These are phyloP conservation scores for Camponotus floridanus DNA, from an alignment of 1,140 invertebrate species.

Conservation along the genomic window DNA sequence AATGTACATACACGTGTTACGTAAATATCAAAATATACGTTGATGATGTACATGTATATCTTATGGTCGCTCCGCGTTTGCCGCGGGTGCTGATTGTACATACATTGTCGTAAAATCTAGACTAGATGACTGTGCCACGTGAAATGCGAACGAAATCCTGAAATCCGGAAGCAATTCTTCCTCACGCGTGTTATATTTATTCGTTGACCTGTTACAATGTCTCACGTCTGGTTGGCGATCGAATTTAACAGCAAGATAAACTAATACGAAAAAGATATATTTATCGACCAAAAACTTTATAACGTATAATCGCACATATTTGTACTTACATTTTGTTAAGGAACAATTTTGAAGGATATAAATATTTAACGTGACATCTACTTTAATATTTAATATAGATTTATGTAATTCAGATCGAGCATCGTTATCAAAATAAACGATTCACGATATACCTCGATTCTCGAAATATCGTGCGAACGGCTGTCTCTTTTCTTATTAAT, in stretches of 20 bases:
- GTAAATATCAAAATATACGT: slow-evolving; percentile 55
- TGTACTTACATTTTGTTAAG: not conserved
- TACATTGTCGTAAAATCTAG: slow-evolving; percentile 58
- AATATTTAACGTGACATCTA: not conserved
- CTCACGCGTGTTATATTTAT: not conserved
- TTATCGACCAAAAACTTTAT: not conserved
- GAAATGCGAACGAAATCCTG: slow-evolving; percentile 24
- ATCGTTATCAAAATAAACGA: not conserved
- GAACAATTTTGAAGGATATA: slow-evolving; percentile 9
- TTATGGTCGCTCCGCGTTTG: slow-evolving; percentile 17
- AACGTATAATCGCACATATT: not conserved
- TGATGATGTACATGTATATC: not conserved
- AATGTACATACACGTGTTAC: slow-evolving; percentile 46
- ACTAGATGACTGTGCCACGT: slow-evolving; percentile 54
- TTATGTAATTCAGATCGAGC: not conserved
- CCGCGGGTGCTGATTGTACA: slow-evolving; percentile 12
- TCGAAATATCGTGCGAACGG: not conserved
- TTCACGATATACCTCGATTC: not conserved
- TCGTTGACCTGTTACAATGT: not conserved
- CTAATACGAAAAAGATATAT: not conserved
- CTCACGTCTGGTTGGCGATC: not conserved
- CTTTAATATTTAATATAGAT: not conserved
- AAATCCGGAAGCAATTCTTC: slow-evolving; percentile 16
- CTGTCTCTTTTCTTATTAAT: not conserved
- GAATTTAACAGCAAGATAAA: slow-evolving; percentile 15